Conservation (phyloP, 2,113 vertebrate species). For the Nesoenas mayeri region DNA sequence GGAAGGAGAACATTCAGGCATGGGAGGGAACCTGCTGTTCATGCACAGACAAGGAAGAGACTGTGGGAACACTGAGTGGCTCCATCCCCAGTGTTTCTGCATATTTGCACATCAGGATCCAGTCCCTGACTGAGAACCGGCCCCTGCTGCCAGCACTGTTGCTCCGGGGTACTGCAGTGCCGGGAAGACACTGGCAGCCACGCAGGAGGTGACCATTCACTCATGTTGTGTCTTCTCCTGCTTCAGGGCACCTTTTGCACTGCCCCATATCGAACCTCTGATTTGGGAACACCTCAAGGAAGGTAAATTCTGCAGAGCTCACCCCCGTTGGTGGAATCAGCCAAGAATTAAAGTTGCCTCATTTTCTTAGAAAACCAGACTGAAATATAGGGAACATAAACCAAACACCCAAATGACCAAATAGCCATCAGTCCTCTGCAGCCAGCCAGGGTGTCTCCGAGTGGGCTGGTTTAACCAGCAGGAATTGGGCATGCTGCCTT, state of each 20-base stretch:
- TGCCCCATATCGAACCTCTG: background rate
- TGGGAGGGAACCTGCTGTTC: background rate
- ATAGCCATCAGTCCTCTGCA: background rate
- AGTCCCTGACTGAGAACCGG: background rate
- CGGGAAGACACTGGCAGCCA: background rate
- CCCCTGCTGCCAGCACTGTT: background rate
- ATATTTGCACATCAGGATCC: rapidly evolving
- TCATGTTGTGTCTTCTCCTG: background rate
- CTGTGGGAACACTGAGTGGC: background rate
- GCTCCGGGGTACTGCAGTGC: background rate
- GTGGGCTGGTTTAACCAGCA: background rate
- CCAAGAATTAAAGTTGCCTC: background rate
- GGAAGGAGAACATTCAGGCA: background rate
- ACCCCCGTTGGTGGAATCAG: background rate
- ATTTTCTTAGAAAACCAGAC: background rate
- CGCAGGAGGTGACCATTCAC: background rate
- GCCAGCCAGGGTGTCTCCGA: background rate
- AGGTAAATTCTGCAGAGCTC: background rate
- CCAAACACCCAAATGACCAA: background rate
- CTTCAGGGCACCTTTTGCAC: background rate
- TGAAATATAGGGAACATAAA: background rate
- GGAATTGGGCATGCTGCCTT: background rate
- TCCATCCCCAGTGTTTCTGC: background rate
- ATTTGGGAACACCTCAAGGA: background rate
- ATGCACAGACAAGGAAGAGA: background rate